These are phyloP conservation scores for Pelobates cultripes DNA, from an alignment of 2,797 vertebrate species.

Conservation along the genomic window DNA sequence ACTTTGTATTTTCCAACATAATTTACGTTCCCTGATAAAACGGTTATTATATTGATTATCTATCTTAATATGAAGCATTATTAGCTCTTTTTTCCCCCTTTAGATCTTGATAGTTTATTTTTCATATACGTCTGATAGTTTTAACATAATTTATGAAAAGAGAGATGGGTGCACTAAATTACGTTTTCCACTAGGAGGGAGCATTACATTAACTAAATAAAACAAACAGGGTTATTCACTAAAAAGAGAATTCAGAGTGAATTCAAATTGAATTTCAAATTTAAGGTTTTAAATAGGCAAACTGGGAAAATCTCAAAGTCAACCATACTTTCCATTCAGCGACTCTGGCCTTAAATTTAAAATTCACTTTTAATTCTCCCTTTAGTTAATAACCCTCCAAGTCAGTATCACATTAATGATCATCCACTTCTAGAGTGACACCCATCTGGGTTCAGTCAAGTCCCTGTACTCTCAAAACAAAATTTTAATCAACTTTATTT, in stretches of 20 bases:
- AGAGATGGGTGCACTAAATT: slow-evolving; percentile 22
- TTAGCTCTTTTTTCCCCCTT: slow-evolving; percentile 9
- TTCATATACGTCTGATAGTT: slow-evolving; percentile 34
- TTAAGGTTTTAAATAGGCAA: too few species aligned
- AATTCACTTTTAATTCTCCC: too few species aligned
- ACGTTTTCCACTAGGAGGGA: slow-evolving; percentile 41
- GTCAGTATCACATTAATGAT: too few species aligned
- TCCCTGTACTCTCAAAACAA: not conserved
- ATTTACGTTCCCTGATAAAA: slow-evolving; percentile 47
- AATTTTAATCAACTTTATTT: not conserved
- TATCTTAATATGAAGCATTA: slow-evolving; percentile 36
- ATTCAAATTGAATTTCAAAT: too few species aligned
- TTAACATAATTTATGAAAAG: slow-evolving; percentile 33
- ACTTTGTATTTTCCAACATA: slow-evolving; percentile 49
- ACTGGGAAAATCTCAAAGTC: too few species aligned
- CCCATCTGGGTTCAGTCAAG: too few species aligned
- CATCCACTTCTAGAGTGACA: too few species aligned
- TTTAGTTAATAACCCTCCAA: too few species aligned
- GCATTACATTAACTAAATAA: slow-evolving; percentile 18
- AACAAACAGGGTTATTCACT: not conserved
- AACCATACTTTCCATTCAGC: too few species aligned
- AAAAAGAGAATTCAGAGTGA: too few species aligned
- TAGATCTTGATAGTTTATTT: slow-evolving; percentile 28
- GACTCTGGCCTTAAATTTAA: too few species aligned
- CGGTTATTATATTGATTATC: slow-evolving; percentile 50